These are phyloP conservation scores for Oconnorella tubifera DNA, from an alignment of 2,888 invertebrate genomes.

Conservation along the genomic window DNA sequence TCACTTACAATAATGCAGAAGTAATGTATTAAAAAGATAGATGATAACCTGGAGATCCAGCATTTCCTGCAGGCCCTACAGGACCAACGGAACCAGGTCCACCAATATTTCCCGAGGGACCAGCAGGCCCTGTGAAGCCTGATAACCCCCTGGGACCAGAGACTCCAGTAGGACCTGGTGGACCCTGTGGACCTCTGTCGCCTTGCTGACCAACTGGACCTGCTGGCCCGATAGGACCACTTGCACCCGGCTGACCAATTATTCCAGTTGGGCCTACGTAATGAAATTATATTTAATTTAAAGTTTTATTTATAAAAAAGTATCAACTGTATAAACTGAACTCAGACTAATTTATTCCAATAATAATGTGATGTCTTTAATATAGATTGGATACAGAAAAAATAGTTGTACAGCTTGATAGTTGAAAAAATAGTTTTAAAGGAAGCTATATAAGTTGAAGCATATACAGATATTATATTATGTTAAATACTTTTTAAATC, in stretches of 20 bases:
- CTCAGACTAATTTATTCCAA: background rate
- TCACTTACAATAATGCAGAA: too few species aligned
- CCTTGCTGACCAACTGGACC: background rate
- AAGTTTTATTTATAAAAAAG: background rate
- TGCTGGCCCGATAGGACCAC: background rate
- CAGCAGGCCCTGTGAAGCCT: slow-evolving; percentile 16
- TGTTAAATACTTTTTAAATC: too few species aligned
- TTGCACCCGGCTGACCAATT: background rate
- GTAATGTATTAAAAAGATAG: too few species aligned
- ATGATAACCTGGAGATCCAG: too few species aligned
- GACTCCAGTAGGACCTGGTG: slow-evolving; percentile 21
- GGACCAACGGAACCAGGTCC: slow-evolving; percentile 3
- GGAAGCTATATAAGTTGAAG: too few species aligned
- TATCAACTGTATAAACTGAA: background rate
- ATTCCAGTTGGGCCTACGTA: background rate
- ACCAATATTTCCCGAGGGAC: slow-evolving; percentile 16
- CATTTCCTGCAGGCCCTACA: slow-evolving; percentile 4
- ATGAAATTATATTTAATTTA: background rate
- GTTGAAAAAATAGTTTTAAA: too few species aligned
- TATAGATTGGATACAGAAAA: too few species aligned
- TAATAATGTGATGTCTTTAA: too few species aligned
- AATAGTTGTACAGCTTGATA: too few species aligned
- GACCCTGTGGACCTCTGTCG: slow-evolving; percentile 17
- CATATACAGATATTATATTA: too few species aligned
- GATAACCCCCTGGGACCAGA: slow-evolving; percentile 16